Base-by-base conservation (phyloP, 2,888 invertebrate species). In the Stomorhina lunata region DNA sequence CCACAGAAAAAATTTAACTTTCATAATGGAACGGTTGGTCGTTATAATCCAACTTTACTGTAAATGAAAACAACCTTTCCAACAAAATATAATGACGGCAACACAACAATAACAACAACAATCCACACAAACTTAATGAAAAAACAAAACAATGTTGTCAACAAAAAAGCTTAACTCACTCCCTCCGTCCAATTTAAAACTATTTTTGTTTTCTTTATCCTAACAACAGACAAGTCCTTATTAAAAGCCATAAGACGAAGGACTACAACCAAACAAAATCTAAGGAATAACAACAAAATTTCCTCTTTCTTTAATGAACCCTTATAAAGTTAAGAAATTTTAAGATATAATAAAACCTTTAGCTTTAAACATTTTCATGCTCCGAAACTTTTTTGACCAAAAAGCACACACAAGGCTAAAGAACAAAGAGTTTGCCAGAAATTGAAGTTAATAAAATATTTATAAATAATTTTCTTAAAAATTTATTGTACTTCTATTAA, bases 301-400 rank as follows among this genome's bases (percentile, higher is more conserved):
- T 50, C 66, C 55, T 68, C 72, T 55, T 34, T 61, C 66, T 81
- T 81, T 81, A 81, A 73, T 77, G 69, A 82, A 78, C 81, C 78
- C 75, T 69, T 68, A 65, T 71, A 75, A 73, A 77, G 45, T 68
- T 68, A 45, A 72, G n/a, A 77, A 43, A 55, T 69, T 78, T 57
- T 61, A 55, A 57, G 37, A 34, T 17, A 7, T 29, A 25, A 29
- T 55, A 57, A 71, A 57, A 61, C 45, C 53, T 65, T 48, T 63
- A 37, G 20, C 61, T 73, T 68, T 55, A 75, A n/a, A 59, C 45
- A 50, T 50, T 76, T 66, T 71, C 53, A 57, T 50, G 57, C 32
- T 65, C 10, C n/a, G 59, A 72, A 61, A 65, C 32, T 10, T 61
- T 61, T 43, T 45, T 45, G 17, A n/a, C 32, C 6, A 57, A 48